Percentiles rank a stretch among this genome's conserved stretches.
These are phyloP conservation scores for Volucella bombylans DNA, from an alignment of 2,888 invertebrate genomes.

Conservation along the genomic window DNA sequence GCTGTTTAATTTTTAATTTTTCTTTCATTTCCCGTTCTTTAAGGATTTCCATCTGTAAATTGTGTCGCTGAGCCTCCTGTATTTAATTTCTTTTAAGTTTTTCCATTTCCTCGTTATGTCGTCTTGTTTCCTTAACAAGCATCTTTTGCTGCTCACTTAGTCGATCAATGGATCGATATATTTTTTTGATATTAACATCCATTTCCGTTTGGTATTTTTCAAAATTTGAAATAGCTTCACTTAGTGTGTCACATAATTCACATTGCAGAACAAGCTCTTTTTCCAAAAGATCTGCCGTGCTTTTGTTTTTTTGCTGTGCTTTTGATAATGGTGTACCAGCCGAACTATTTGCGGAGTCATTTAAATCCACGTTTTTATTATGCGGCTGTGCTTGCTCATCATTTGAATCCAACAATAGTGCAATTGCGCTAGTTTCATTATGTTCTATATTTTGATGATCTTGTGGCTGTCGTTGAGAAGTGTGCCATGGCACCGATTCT, in stretches of 20 bases:
- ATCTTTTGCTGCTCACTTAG: conserved; percentile 27
- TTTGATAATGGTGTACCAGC: too few relatives aligned
- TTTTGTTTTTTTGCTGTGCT: too few relatives aligned
- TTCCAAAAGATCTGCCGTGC: conserved; percentile 10
- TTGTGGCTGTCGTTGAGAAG: conserved; percentile 11
- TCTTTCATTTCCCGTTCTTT: conserved; percentile 14
- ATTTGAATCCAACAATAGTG: neutral
- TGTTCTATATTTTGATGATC: neutral
- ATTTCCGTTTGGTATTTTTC: conserved; percentile 23
- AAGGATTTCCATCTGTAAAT: conserved; percentile 5
- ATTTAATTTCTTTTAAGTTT: conserved; percentile 11
- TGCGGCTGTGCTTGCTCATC: too few relatives aligned
- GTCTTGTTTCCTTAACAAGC: conserved; percentile 15
- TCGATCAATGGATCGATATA: conserved; percentile 25
- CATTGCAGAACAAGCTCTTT: conserved; percentile 19
- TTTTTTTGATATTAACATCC: conserved; percentile 4
- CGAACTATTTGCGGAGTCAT: too few relatives aligned
- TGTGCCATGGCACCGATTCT: conserved; percentile 12
- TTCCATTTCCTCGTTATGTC: conserved; percentile 12
- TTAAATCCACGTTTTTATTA: too few relatives aligned
- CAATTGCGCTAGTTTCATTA: neutral
- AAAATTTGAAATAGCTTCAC: conserved; percentile 19
- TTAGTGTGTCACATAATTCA: conserved; percentile 3
- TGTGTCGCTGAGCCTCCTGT: conserved; percentile 8
- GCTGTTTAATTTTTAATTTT: conserved; percentile 4